phyloP scores from a whole-genome alignment of 2,797 vertebrate genomes.

The Rousettus madagascariensis region DNA sequence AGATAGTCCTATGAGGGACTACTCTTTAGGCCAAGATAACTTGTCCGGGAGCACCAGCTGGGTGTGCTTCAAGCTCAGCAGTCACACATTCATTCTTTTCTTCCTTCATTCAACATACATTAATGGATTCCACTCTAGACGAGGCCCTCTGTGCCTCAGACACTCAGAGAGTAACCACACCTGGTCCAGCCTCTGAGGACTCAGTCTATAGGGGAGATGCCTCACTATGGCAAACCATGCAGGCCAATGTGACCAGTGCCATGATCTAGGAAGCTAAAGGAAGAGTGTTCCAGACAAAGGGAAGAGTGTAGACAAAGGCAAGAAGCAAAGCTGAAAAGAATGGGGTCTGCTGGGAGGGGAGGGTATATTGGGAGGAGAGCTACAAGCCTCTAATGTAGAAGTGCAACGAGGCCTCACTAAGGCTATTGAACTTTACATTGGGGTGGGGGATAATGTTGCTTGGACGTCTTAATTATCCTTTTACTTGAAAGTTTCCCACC shows the following conservation, averaged over 20 bases:
- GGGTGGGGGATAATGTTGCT: neutral
- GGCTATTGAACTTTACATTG: neutral
- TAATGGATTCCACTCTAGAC: accelerated
- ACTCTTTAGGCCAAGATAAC: accelerated
- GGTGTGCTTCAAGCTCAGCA: neutral
- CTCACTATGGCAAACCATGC: neutral
- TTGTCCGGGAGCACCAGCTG: too few species aligned
- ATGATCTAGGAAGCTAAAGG: neutral
- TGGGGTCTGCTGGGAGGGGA: accelerated
- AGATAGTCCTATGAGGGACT: neutral
- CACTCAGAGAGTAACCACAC: neutral
- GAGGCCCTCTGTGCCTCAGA: neutral
- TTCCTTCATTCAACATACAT: neutral
- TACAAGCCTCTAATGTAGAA: neutral
- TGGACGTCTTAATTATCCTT: neutral
- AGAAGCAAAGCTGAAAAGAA: neutral
- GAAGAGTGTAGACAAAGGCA: neutral
- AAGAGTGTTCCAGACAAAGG: neutral
- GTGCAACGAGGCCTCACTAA: neutral
- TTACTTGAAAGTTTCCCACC: neutral
- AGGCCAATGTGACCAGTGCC: accelerated
- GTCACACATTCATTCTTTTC: neutral
- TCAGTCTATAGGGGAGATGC: neutral
- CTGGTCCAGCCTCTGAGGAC: neutral
- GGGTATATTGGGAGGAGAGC: neutral